These are phyloP conservation scores for Phorcus lineatus DNA, from an alignment of 2,888 invertebrate genomes.

Conservation along the genomic window DNA sequence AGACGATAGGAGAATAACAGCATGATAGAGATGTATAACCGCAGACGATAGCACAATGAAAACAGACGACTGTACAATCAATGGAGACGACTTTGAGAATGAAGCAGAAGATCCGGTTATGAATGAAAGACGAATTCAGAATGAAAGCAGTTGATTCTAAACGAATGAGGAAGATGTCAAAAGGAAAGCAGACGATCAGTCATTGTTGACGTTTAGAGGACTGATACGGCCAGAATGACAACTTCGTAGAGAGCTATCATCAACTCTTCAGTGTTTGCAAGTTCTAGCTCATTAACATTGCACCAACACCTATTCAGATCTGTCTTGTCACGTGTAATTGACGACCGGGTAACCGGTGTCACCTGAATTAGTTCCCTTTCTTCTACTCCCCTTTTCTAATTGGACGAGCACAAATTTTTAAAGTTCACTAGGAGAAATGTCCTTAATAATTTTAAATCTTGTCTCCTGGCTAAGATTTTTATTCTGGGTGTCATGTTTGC, in stretches of 20 bases:
- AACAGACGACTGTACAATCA: no score
- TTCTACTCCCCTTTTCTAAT: background rate
- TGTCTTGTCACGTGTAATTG: background rate
- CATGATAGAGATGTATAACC: no score
- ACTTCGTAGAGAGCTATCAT: background rate
- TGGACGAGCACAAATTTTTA: background rate
- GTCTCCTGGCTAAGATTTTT: background rate
- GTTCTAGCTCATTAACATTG: background rate
- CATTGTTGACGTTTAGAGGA: background rate
- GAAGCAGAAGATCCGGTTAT: no score
- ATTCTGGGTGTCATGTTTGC: no score
- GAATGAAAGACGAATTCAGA: background rate
- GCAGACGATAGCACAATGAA: no score
- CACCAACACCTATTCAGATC: background rate
- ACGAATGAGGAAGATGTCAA: background rate
- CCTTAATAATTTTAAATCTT: background rate
- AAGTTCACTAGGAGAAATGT: background rate
- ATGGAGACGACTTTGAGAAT: no score
- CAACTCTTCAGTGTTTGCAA: background rate
- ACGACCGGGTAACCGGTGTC: background rate
- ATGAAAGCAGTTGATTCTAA: background rate
- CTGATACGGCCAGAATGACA: background rate
- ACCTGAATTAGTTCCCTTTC: background rate
- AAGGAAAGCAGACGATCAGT: background rate
- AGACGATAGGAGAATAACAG: no score